Conservation (phyloP, 2,888 invertebrate species). For the Mesoligia furuncula region DNA sequence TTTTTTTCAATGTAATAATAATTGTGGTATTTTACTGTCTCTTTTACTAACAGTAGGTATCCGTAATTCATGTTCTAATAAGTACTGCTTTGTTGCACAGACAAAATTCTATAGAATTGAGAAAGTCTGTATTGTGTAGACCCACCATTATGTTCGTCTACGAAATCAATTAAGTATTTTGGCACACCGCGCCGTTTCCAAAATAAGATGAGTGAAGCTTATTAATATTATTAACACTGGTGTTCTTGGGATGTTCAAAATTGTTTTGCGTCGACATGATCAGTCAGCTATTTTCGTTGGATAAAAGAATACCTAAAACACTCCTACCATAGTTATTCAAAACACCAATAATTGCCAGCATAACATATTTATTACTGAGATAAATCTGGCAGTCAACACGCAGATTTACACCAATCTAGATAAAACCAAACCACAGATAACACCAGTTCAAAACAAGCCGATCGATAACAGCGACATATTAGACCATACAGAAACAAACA, state of each 20-base stretch:
- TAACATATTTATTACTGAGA: neutral
- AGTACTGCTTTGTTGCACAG: no score
- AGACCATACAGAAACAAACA: constrained; percentile 22
- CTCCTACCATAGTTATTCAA: neutral
- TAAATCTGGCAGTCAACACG: constrained; percentile 4
- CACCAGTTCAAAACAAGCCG: constrained; percentile 10
- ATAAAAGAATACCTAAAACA: neutral
- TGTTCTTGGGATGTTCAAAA: neutral
- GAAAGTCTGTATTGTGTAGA: no score
- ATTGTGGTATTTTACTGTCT: no score
- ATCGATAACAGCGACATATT: constrained; percentile 38
- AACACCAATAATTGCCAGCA: neutral
- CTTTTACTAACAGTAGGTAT: no score
- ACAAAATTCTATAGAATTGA: no score
- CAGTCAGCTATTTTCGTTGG: no score
- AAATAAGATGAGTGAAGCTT: neutral
- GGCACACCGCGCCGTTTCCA: neutral
- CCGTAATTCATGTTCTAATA: no score
- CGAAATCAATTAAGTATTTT: neutral
- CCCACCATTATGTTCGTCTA: neutral
- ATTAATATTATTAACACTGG: neutral
- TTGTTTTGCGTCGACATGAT: neutral
- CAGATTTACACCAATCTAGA: constrained; percentile 21
- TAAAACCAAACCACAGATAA: constrained; percentile 29
- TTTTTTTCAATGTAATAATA: no score